Base-by-base conservation (phyloP, 2,113 vertebrate genomes). In the Pelobates fuscus region DNA sequence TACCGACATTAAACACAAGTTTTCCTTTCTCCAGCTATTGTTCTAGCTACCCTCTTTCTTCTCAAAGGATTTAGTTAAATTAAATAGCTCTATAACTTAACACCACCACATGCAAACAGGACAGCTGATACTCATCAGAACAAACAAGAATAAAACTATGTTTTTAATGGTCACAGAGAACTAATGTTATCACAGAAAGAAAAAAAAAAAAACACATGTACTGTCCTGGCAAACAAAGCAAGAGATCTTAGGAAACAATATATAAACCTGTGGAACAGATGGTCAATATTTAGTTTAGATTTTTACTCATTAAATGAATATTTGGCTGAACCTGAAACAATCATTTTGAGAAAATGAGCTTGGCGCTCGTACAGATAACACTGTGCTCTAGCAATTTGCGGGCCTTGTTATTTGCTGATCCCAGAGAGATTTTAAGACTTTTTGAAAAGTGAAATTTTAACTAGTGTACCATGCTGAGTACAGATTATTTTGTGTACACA, bases 281-380 rank as follows among this genome's bases (percentile, higher is more conserved):
- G 73, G 73, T 61, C 65, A 77, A 77, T 77, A 77, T 77, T 77
- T 77, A 77, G 55, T 68, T 68, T 77, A 30, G 64, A 67, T 68
- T 68, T 68, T 68, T 52, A 21, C 73, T 77, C 57, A 77, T 77
- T 77, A 77, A 61, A 68, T 61, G 64, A 68, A 27, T 68, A 77
- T 77, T 77, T 77, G 73, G 73, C 73, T 24, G 41, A 32, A 61
- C 64, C 65, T 68, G 65, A 68, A 44, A 61, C 64, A 67, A 65
- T 61, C 72, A 21, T 67, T 76, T 76, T 30, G 55, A 61, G 73
- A 61, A 61, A 68, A 77, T 68, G 30, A 77, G 64, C 55, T 68
- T 61, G 73, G 73, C 73, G 11, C 25, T 23, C 32, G 55, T 24
- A 67, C 63, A 60, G 64, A 23, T 60, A 67, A 49, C 63, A 49